A percentile compares a stretch with the other conserved stretches of the same genome.
phyloP scores from a whole-genome alignment of 1,140 invertebrate species.

The Microplitis demolitor region DNA sequence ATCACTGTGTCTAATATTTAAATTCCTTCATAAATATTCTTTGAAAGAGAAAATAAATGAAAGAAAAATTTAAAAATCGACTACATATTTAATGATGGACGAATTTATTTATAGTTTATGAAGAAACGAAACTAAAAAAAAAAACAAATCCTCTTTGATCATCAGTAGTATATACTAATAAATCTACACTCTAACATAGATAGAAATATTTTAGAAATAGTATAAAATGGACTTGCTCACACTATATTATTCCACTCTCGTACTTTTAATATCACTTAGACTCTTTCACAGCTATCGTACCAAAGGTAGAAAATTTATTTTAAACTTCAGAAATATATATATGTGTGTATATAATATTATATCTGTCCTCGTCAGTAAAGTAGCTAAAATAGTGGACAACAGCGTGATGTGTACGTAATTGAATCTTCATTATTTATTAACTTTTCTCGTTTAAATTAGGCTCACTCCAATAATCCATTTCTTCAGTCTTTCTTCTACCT shows the following conservation, averaged over 20 bases:
- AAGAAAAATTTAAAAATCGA: no score
- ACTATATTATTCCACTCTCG: not conserved
- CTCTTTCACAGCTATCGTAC: not conserved
- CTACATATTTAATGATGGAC: no score
- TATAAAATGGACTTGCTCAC: constrained; percentile 57
- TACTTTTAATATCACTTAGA: constrained; percentile 19
- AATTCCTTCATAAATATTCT: no score
- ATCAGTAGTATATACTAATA: not conserved
- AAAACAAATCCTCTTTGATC: no score
- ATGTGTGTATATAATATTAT: not conserved
- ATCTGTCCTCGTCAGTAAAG: not conserved
- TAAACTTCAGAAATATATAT: not conserved
- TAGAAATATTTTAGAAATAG: constrained; percentile 59
- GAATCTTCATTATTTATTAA: not conserved
- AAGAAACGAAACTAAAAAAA: no score
- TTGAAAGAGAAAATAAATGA: no score
- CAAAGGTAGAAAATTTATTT: not conserved
- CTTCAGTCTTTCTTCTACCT: constrained; percentile 2
- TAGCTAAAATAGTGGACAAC: not conserved
- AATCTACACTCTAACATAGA: constrained; percentile 43
- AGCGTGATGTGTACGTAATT: not conserved
- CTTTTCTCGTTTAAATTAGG: not conserved
- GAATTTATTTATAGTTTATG: no score
- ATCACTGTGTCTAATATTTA: no score
- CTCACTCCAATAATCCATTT: not conserved